Base-by-base conservation (phyloP, 2,888 invertebrate genomes). In the Danaus chrysippus region DNA sequence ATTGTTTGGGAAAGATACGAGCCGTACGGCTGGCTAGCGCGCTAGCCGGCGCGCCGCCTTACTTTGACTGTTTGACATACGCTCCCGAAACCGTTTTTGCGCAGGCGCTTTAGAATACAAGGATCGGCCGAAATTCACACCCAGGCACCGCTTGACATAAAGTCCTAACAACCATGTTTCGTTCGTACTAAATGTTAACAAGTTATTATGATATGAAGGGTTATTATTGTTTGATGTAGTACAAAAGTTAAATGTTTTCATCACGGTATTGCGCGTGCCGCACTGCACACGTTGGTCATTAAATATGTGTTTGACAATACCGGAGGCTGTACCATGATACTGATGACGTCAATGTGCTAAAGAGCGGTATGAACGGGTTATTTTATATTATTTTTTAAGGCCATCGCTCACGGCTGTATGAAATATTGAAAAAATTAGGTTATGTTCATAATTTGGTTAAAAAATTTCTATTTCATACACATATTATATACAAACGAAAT, bases 221-320 rank as follows among this genome's bases (percentile, higher is more conserved):
- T 19, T 41, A 42, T 52, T 61, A 71, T 73, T 44, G n/a, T 42
- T 60, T 42, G 42, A 10, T 10, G 62, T 58, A 15, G 15, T 63
- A 15, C 11, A 9, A 11, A 15, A 43, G 49, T 73, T 54, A 41
- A 64, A 59, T 69, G 53, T 75, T 75, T 66, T 61, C 55, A 42
- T 52, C 62, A 77, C 79, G 17, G 76, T 81, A 66, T 82, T 88
- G 76, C 86, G 92, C 79, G 90, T 93, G 82, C 88, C 90, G 90
- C 90, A 91, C 90, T 91, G 90, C 91, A 90, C 87, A 91, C 88
- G 88, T 81, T 82, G 80, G 84, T 89, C 87, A 89, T 89, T 88
- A 88, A 88, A 89, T 89, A 88, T 86, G 86, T 88, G 86, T 88
- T 88, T 88, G 86, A 90, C 87, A 89, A 88, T 88, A 86, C 83